phyloP scores from a whole-genome alignment of 2,888 invertebrate genomes.

The Xestia rhomboidea region DNA sequence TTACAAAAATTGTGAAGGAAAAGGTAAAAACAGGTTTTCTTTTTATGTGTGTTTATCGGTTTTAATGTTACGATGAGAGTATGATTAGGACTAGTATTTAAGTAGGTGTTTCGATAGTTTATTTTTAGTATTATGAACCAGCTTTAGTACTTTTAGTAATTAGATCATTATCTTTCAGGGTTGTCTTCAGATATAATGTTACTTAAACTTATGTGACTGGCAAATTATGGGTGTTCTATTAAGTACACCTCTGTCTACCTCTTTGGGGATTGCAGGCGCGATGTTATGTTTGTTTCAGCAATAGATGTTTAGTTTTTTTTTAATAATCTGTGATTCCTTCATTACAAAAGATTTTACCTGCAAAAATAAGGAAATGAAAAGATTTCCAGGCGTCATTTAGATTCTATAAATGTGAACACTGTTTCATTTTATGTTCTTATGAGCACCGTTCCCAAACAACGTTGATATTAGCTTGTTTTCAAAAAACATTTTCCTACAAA shows the following conservation, averaged over 20 bases:
- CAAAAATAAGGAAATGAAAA: neutral
- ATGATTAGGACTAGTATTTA: neutral
- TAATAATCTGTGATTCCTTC: neutral
- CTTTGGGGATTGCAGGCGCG: neutral
- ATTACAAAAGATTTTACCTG: neutral
- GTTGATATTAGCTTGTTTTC: slow-evolving; percentile 30
- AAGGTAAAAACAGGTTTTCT: neutral
- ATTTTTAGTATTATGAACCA: neutral
- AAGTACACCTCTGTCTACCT: neutral
- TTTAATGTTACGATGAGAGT: neutral
- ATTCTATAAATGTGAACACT: neutral
- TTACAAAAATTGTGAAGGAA: neutral
- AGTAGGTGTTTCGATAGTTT: neutral
- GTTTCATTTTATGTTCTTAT: slow-evolving; percentile 7
- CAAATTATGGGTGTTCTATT: neutral
- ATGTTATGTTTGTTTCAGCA: neutral
- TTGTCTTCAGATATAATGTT: neutral
- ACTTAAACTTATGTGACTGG: neutral
- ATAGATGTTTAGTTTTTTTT: neutral
- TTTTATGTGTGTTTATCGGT: neutral
- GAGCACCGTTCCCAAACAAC: slow-evolving; percentile 4
- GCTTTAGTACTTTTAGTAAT: neutral
- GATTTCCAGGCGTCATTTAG: neutral
- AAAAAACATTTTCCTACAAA: slow-evolving; percentile 20
- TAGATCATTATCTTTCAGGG: neutral